Conservation (phyloP, 1,140 invertebrate species). For the Brachionus plicatilis region DNA sequence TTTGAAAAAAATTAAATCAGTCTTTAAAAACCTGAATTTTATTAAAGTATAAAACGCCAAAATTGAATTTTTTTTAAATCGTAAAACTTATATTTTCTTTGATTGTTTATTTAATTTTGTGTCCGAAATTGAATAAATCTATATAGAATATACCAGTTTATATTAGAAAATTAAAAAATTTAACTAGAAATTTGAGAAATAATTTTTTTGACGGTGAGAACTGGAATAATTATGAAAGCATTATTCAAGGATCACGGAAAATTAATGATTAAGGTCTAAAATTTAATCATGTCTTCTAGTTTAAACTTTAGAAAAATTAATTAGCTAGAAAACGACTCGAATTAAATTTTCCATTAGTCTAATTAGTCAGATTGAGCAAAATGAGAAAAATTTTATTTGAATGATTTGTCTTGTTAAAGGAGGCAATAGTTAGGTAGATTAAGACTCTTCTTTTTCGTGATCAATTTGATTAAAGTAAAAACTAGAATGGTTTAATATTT, state of each 20-base stretch:
- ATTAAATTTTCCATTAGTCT: neutral
- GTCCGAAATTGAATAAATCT: no score
- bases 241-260: neutral
- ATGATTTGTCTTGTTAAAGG: neutral
- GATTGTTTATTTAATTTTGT: no score
- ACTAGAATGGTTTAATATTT: slow-evolving; percentile 9
- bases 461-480: neutral
- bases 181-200: neutral
- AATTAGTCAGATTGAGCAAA: neutral
- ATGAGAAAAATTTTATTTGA: neutral
- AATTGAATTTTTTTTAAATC: no score
- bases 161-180: no score
- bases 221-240: neutral
- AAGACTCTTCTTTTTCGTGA: neutral
- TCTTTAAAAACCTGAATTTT: no score
- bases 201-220: neutral
- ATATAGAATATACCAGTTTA: no score
- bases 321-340: neutral
- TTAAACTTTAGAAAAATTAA: neutral
- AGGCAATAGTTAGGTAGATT: neutral
- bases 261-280: neutral
- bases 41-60: no score
- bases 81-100: no score
- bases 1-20: no score
- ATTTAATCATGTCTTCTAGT: neutral